Conservation (phyloP, 2,113 vertebrate species). For the Spilogale gracilis region DNA sequence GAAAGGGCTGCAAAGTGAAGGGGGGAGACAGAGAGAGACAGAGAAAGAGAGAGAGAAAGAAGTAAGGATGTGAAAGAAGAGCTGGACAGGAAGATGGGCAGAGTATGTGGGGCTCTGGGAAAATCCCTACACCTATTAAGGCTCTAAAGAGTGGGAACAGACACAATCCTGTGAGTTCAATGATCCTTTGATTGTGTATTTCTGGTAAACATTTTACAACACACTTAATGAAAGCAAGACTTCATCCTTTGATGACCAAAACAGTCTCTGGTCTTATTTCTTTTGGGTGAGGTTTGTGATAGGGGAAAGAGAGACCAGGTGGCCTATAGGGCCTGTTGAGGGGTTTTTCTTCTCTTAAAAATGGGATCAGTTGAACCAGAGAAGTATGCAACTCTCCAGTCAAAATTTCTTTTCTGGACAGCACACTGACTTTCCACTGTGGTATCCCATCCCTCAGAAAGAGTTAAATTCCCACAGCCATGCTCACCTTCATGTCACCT, state of each 20-base stretch:
- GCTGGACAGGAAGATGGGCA: background rate
- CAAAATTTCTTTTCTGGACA: background rate
- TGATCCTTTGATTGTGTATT: background rate
- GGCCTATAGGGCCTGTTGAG: background rate
- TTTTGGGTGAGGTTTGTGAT: background rate
- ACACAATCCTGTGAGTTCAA: background rate
- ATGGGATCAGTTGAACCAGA: background rate
- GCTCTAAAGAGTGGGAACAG: background rate
- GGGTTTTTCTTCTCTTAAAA: background rate
- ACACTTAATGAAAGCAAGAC: slow-evolving; percentile 1
- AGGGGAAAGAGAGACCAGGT: background rate
- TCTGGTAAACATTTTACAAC: background rate
- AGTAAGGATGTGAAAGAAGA: background rate
- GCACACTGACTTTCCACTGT: background rate
- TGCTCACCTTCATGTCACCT: background rate
- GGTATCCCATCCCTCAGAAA: background rate
- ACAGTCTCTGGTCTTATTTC: background rate
- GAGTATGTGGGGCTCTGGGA: too few relatives aligned
- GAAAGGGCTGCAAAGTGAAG: background rate
- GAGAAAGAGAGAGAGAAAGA: background rate
- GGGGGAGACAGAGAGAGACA: background rate
- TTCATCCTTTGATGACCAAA: background rate
- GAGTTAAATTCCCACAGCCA: background rate
- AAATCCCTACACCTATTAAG: background rate
- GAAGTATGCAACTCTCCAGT: background rate